Conservation (phyloP, 2,888 invertebrate species). For the Ornithoptera alexandrae region DNA sequence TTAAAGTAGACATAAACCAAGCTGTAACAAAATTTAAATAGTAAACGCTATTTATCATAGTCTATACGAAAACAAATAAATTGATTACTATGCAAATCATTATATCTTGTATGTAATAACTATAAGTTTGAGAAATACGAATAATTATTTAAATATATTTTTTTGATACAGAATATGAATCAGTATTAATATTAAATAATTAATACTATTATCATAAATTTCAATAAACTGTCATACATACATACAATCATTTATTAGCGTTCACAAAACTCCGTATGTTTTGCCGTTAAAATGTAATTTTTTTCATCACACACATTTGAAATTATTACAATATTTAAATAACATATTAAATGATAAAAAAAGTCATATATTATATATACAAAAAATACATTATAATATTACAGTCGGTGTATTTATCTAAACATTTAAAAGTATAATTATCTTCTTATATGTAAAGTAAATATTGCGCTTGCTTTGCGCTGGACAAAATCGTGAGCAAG, state of each 20-base stretch:
- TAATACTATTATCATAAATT: neutral
- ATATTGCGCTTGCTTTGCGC: slow-evolving; percentile 23
- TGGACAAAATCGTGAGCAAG: slow-evolving; percentile 34
- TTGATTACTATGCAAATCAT: neutral
- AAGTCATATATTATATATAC: neutral
- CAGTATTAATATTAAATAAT: neutral
- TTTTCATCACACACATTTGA: neutral
- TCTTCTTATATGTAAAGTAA: slow-evolving; percentile 15
- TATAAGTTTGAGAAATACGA: neutral
- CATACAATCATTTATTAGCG: neutral
- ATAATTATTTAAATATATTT: neutral
- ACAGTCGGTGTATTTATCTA: neutral
- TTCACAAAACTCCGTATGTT: neutral
- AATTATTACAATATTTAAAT: neutral
- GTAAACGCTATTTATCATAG: neutral
- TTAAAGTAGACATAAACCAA: no score
- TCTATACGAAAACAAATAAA: neutral
- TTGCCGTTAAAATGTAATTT: neutral
- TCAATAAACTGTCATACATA: neutral
- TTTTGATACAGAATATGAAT: neutral
- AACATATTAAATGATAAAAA: neutral
- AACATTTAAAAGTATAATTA: slow-evolving; percentile 28
- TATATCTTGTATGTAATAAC: neutral
- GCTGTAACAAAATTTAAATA: neutral
- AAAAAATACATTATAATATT: no score